Conservation (phyloP, 2,113 vertebrate species). For the Heterotis niloticus region DNA sequence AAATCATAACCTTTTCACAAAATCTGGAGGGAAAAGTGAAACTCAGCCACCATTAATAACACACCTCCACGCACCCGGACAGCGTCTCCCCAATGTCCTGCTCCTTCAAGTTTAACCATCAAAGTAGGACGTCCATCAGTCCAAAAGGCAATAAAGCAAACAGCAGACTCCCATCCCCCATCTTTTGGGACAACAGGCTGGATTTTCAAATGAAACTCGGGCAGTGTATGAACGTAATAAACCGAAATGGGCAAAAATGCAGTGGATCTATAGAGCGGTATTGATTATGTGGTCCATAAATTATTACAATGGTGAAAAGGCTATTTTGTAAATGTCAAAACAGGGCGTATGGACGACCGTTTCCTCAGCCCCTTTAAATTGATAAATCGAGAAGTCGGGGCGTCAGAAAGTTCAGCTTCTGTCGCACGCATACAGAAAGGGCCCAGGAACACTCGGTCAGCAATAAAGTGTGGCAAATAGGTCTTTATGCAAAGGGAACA, state of each 20-base stretch:
- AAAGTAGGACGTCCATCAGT: not conserved
- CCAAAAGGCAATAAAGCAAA: not conserved
- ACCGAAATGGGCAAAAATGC: not conserved
- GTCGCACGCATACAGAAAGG: not conserved
- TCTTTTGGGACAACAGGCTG: not conserved
- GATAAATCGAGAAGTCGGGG: not conserved
- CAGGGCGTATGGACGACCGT: not conserved
- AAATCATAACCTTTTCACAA: no score
- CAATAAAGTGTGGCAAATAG: not conserved
- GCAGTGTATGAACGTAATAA: not conserved
- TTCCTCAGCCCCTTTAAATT: not conserved
- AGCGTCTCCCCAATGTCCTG: not conserved
- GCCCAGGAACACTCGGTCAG: not conserved
- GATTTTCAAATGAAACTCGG: not conserved
- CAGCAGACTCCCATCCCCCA: not conserved
- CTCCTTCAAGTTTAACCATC: not conserved
- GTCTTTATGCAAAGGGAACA: not conserved
- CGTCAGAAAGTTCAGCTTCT: not conserved
- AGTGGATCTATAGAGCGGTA: not conserved
- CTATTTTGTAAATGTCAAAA: conserved; percentile 5
- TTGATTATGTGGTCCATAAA: not conserved
- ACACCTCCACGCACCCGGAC: no score
- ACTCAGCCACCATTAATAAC: no score
- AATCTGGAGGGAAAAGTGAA: no score
- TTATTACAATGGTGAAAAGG: not conserved